Evolutionary conservation across 2,797 vertebrate genomes (phyloP).

Genomic region (Siniperca obscura): DNA sequence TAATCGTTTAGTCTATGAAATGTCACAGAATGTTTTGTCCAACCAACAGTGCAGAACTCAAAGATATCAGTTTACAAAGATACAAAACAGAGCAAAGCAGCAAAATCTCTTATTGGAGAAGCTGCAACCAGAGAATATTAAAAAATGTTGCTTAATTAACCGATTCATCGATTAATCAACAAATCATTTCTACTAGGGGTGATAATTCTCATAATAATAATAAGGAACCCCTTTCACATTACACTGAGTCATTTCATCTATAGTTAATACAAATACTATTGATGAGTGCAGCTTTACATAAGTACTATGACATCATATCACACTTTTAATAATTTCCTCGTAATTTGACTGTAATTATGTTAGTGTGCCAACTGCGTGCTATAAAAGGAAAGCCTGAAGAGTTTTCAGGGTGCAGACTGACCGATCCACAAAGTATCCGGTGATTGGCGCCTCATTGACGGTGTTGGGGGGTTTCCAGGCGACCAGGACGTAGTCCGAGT

Average conservation of each 20-base stretch:
- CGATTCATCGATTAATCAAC: background rate
- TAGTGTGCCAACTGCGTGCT: constrained; percentile 7
- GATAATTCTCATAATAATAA: background rate
- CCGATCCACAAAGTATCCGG: constrained; percentile 97
- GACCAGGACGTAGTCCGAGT: constrained; percentile 94
- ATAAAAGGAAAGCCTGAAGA: constrained; percentile 36
- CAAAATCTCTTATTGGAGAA: background rate
- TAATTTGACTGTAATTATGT: constrained; percentile 21
- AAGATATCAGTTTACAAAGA: background rate
- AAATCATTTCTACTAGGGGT: background rate
- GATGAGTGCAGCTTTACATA: background rate
- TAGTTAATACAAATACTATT: background rate
- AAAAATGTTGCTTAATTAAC: background rate
- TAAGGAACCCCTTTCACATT: too few relatives aligned
- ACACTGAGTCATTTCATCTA: background rate
- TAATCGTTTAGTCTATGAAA: background rate
- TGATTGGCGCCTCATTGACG: constrained; percentile 88
- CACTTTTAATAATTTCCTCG: background rate
- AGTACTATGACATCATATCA: background rate
- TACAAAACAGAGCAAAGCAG: background rate
- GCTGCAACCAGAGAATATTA: background rate
- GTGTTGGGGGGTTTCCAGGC: constrained; percentile 98
- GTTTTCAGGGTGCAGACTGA: constrained; percentile 66
- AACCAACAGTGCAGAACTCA: background rate
- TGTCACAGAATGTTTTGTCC: background rate